Percentiles rank a stretch among this genome's conserved stretches.
phyloP scores from a whole-genome alignment of 1,140 invertebrate species.

The Zaprionus tsacasi region DNA sequence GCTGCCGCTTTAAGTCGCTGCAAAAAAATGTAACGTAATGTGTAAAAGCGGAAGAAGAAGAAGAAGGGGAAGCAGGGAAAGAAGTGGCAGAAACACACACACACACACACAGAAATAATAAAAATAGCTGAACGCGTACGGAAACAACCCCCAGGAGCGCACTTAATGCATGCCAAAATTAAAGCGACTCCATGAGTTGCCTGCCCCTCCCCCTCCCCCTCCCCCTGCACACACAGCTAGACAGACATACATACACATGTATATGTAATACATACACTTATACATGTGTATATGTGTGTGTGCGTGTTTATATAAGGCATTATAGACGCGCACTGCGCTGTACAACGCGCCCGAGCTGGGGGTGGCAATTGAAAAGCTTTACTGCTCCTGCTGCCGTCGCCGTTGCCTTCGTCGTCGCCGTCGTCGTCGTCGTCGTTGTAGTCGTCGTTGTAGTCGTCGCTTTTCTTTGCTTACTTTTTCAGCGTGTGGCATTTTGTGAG shows the following conservation, averaged over 20 bases:
- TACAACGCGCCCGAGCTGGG: constrained; percentile 47
- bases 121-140: constrained; percentile 58
- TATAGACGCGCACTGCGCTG: constrained; percentile 70
- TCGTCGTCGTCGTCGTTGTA: constrained; percentile 31
- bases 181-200: constrained; percentile 62
- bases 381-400: constrained; percentile 53
- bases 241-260: constrained; percentile 41
- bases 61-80: constrained; percentile 19
- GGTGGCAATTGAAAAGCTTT: constrained; percentile 83
- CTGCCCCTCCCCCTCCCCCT: constrained; percentile 26
- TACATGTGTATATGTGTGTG: constrained; percentile 17
- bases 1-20: constrained; percentile 10
- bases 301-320: constrained; percentile 74
- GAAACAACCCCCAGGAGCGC: constrained; percentile 79
- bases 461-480: constrained; percentile 53
- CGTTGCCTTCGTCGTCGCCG: constrained; percentile 30
- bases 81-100: neutral
- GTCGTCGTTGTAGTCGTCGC: constrained; percentile 33
- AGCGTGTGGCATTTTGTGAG: constrained; percentile 9
- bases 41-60: constrained; percentile 21
- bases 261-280: neutral
- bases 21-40: constrained; percentile 32
- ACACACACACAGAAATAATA: constrained; percentile 33
- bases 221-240: constrained; percentile 48
- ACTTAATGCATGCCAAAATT: constrained; percentile 82